A percentile compares a stretch with the other conserved stretches of the same genome.
Conservation (phyloP, 2,888 invertebrate genomes). For the Charanyca ferruginea region DNA sequence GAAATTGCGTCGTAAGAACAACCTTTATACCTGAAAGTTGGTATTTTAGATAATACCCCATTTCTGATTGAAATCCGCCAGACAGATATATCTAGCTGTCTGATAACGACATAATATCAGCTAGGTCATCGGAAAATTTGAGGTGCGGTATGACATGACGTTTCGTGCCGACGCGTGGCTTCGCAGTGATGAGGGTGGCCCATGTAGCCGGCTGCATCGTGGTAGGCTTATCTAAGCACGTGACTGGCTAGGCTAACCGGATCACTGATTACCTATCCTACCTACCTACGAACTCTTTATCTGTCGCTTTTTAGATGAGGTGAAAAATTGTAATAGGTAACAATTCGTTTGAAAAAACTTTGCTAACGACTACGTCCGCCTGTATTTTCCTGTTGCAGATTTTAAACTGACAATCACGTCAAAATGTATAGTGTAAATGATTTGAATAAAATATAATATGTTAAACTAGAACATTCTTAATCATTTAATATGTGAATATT, state of each 20-base stretch:
- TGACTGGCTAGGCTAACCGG: conserved; percentile 21
- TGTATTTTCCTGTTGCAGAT: background rate
- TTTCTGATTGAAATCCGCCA: conserved; percentile 38
- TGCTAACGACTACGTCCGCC: background rate
- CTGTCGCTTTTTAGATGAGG: conserved; percentile 1
- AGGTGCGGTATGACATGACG: conserved; percentile 1
- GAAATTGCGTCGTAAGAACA: conserved; percentile 35
- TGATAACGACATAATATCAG: conserved; percentile 58
- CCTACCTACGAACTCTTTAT: conserved; percentile 3
- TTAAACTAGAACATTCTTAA: too few species aligned
- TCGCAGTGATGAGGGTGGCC: conserved; percentile 42
- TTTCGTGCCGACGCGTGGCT: conserved; percentile 31
- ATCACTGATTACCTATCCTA: conserved; percentile 26
- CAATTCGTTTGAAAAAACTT: too few species aligned
- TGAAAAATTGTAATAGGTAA: too few species aligned
- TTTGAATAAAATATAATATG: too few species aligned
- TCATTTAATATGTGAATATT: too few species aligned
- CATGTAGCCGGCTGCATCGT: conserved; percentile 23
- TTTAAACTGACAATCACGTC: too few species aligned
- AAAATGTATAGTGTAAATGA: too few species aligned
- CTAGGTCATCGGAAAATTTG: conserved; percentile 58
- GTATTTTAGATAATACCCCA: conserved; percentile 16
- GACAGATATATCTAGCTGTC: conserved; percentile 50
- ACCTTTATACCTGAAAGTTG: conserved; percentile 28
- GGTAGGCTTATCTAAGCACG: conserved; percentile 63